phyloP scores from a whole-genome alignment of 2,888 invertebrate species.

The Torymus aiolomorphi region DNA sequence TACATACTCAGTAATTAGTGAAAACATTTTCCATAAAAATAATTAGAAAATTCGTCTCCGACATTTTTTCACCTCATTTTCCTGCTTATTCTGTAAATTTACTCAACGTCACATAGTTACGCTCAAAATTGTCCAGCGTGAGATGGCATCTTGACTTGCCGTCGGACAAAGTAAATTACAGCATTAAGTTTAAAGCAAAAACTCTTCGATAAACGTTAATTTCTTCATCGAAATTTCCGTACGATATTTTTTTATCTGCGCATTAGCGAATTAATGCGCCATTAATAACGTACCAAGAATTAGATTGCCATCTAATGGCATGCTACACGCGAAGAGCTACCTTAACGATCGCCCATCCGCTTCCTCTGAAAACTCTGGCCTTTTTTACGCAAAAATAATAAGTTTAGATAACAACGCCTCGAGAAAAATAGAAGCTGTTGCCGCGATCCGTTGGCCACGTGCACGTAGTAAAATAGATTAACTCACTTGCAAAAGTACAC shows the following conservation, averaged over 20 bases:
- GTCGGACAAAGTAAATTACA: no score
- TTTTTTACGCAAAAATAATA: slow-evolving; percentile 10
- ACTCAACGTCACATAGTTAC: no score
- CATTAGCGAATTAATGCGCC: slow-evolving; percentile 12
- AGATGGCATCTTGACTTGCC: no score
- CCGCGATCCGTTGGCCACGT: neutral
- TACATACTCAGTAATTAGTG: no score
- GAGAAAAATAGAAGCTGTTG: neutral
- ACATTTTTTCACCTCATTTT: no score
- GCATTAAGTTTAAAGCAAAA: no score
- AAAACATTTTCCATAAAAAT: no score
- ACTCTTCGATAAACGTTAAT: no score
- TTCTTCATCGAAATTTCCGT: neutral
- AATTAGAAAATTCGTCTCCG: no score
- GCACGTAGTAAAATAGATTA: neutral
- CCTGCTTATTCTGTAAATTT: no score
- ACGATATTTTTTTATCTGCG: slow-evolving; percentile 5
- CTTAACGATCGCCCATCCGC: slow-evolving; percentile 1
- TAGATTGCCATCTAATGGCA: slow-evolving; percentile 32
- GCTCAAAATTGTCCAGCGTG: no score
- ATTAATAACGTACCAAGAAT: slow-evolving; percentile 5
- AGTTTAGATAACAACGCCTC: neutral
- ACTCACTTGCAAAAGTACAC: slow-evolving; percentile 33
- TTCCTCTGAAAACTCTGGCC: neutral
- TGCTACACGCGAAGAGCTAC: slow-evolving; percentile 16